Base-by-base conservation (phyloP, 1,140 invertebrate genomes). In the Lasaia peninsularis region DNA sequence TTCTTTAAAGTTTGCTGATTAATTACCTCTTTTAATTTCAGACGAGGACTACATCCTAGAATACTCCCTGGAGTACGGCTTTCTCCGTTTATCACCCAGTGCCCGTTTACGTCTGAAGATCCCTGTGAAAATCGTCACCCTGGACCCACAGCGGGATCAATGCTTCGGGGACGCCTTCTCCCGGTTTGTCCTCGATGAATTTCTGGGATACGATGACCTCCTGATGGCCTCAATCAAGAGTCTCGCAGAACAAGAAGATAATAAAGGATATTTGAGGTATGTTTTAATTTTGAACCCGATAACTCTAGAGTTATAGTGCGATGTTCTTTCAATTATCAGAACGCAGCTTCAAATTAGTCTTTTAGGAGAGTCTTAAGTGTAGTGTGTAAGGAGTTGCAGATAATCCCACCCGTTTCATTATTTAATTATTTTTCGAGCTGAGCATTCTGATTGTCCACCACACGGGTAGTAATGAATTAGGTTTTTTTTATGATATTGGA, bases 21-120 rank as follows among this genome's bases (percentile, higher is more conserved):
- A n/a, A n/a, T n/a, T n/a, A n/a, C n/a, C n/a, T 52, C 53, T 51
- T 58, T 52, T 56, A 20, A 33, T 94, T 94, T 88, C 92, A 80
- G 95, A 97, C 69, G 97, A 98, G 70, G 95, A 97, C 75, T 99
- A 99, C 79, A 98, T 99, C 33, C 95, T 99, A 3, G 98, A 99
- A 85, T 99, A 99, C 91, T 97, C 98, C 1, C 89, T 99, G 60
- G 97, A 99, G 84, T 99, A 99, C 88, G 98, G 98, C 1, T 97
- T 99, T 79, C 89, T 99, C 33, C 92, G 98, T 2, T 88, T 99
- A 11, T 96, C 96, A 9, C 94, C 96, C 0, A 92, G 92, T 21
- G 95, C 96, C 0, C 90, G 98, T 28, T 92, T 95, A 60, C 92
- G 93, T 48, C 91, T 99, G 1, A 97, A 97, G 75, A 97, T 99